Conservation (phyloP, 2,888 invertebrate genomes). For the Macaria liturata region DNA sequence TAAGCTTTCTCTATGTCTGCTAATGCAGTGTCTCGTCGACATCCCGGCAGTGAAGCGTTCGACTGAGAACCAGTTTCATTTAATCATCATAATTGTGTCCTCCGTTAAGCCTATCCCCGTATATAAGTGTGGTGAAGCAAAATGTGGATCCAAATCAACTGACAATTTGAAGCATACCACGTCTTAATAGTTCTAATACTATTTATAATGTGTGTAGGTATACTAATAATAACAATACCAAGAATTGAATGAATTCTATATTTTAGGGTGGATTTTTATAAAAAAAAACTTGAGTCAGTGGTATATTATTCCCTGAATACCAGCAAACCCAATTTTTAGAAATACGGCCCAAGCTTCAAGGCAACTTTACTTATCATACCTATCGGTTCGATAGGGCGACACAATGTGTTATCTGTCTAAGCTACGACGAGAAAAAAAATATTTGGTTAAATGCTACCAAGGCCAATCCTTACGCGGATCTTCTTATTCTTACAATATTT, state of each 20-base stretch:
- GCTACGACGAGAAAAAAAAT: constrained; percentile 58
- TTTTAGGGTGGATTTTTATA: too few relatives aligned
- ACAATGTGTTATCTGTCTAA: constrained; percentile 68
- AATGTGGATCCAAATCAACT: constrained; percentile 40
- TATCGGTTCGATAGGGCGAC: constrained; percentile 58
- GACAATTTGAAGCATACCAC: not conserved
- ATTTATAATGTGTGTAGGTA: too few relatives aligned
- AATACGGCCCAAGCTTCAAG: constrained; percentile 1
- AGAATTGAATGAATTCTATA: too few relatives aligned
- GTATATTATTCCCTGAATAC: too few relatives aligned
- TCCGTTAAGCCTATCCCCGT: constrained; percentile 72
- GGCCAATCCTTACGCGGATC: constrained; percentile 70
- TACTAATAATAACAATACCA: too few relatives aligned
- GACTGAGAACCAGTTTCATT: constrained; percentile 75
- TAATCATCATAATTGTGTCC: constrained; percentile 82
- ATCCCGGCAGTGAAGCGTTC: constrained; percentile 60
- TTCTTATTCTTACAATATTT: constrained; percentile 44
- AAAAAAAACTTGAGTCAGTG: too few relatives aligned
- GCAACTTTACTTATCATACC: constrained; percentile 1
- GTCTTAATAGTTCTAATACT: too few relatives aligned
- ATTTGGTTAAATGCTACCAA: constrained; percentile 67
- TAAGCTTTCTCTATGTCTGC: constrained; percentile 19
- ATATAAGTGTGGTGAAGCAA: constrained; percentile 45
- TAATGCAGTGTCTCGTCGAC: constrained; percentile 56
- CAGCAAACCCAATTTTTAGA: not conserved